Base-by-base conservation (phyloP, 2,888 invertebrate genomes). In the Ormyrus rosae region DNA sequence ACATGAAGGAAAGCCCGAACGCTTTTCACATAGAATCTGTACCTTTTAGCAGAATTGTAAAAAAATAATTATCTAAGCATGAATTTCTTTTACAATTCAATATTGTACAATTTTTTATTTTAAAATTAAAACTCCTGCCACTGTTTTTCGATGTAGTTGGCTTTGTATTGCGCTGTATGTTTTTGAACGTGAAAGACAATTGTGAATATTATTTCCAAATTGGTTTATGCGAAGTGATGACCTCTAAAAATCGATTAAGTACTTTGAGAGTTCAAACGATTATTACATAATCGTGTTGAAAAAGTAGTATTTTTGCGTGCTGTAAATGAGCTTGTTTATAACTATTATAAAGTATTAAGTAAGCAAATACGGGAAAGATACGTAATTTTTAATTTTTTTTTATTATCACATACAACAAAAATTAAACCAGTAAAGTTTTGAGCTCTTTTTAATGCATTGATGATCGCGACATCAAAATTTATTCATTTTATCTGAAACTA, bases 401-500 rank as follows among this genome's bases (percentile, higher is more conserved):
- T 10, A 70, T 53, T 13, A 6, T 61, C 10, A 10, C 13, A 58
- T 82, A 19, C 46, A 60, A 63, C 34, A 77, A 70, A 55, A 58
- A 58, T 56, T 46, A 11, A 58, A 34, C 56, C 2, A 78, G 50
- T 67, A 53, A 67, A 11, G 48, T 67, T 72, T 58, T 48, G 71
- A 51, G 60, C 48, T 70, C 53, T 82, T 82, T 34, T 83, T 80
- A 76, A 76, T 82, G 61, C 78, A 78, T 60, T 80, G 68, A 71
- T 65, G 51, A 69, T 75, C 71, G 10, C 76, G 63, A 76, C 78
- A 45, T 82, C 48, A 9, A 80, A 81, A 82, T 83, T 73, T 55
- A 81, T 82, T 78, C 61, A 78, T 82, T 83, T 83, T 77, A 55
- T 61, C 78, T 76, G 81, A 81, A 58, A 78, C 81, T 78, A 78